Evolutionary conservation across 2,888 invertebrate genomes (phyloP), one percentile per base, ranked within the genome.

Genomic region (Meandrusa payeni): DNA sequence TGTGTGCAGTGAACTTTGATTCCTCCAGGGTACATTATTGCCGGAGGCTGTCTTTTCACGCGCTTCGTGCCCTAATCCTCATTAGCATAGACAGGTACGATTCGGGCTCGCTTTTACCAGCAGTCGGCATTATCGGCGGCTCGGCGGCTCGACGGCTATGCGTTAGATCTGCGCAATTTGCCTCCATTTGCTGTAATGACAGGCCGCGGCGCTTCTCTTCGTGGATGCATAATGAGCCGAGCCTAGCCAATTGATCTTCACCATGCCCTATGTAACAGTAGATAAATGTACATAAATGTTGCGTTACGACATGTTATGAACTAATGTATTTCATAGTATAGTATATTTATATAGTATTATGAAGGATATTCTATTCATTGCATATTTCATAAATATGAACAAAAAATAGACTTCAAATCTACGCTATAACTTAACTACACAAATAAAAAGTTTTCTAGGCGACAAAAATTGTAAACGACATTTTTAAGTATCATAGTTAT

Each of bases 151-250:
- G 58, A 73, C 68, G 58, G 74, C 68, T 61, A 69, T 76, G 78
- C 78, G 83, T 81, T 81, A 83, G 82, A 83, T 73, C 73, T 72
- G 74, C 75, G 81, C 87, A 87, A 87, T 87, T 87, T 85, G 76
- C 76, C 76, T 73, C 78, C 82, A 86, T 86, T 86, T 81, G 77
- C 59, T 56, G 59, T 88, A 88, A 88, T 87, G 76, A 85, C 83
- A 86, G 87, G 65, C 76, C 80, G 76, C 80, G 69, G 61, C 57
- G 56, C 50, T 50, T 45, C 46, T 57, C 53, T 59, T 51, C 60
- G 62, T 72, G 73, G 70, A 74, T 69, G 86, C 78, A 87, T 87
- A 87, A 87, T 87, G 75, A 87, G 82, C 70, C 73, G 73, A 74
- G 74, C 72, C 72, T 69, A 58, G 63, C 57, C 75, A 73, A 79